These are phyloP conservation scores for Psix sp. DNA, from an alignment of 1,140 invertebrate species.

Conservation along the genomic window DNA sequence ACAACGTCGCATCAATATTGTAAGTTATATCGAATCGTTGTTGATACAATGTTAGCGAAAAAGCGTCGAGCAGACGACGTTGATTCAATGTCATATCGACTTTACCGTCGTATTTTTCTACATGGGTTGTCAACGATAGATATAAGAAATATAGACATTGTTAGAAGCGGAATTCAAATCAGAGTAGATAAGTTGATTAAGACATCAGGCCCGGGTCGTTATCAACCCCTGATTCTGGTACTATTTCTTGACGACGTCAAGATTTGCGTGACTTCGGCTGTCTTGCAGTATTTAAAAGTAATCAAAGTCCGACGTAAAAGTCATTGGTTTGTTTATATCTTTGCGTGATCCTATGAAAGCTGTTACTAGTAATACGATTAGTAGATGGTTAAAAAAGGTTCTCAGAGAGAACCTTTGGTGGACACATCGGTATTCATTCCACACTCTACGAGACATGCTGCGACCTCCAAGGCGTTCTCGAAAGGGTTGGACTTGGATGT, in stretches of 20 bases:
- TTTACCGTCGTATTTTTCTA: too few relatives aligned
- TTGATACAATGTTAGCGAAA: too few relatives aligned
- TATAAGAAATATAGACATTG: background rate
- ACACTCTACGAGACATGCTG: slow-evolving; percentile 7
- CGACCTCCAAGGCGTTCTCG: background rate
- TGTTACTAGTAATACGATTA: background rate
- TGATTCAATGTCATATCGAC: too few relatives aligned
- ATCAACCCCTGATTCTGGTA: background rate
- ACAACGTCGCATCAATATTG: too few relatives aligned
- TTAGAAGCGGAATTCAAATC: background rate
- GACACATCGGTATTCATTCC: background rate
- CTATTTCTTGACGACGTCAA: background rate
- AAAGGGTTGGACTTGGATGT: background rate
- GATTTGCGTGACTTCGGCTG: background rate
- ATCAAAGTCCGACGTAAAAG: background rate
- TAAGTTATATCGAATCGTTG: too few relatives aligned
- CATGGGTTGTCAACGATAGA: background rate
- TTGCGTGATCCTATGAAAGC: background rate
- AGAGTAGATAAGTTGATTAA: background rate
- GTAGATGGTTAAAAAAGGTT: background rate
- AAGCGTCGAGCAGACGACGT: too few relatives aligned
- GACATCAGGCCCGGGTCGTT: background rate
- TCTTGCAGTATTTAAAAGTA: background rate
- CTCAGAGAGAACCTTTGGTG: background rate
- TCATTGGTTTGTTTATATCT: background rate